These are phyloP conservation scores for Macaria liturata DNA, from an alignment of 2,888 invertebrate species.

Conservation along the genomic window DNA sequence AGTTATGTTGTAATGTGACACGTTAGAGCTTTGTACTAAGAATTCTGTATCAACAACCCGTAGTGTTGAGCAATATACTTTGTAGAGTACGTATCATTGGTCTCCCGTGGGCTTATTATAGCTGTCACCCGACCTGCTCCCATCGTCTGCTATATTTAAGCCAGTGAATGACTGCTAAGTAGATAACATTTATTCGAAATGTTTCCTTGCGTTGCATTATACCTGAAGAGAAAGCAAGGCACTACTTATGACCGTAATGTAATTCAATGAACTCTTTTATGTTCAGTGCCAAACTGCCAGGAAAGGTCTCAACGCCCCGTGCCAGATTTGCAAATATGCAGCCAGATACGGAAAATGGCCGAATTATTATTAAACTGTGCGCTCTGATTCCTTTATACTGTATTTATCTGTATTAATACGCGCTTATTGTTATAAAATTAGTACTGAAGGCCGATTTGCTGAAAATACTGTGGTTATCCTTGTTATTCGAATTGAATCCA, in stretches of 20 bases:
- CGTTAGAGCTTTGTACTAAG: slow-evolving; percentile 13
- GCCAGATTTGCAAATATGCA: slow-evolving; percentile 16
- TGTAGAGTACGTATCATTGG: slow-evolving; percentile 69
- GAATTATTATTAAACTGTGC: not conserved
- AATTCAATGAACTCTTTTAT: slow-evolving; percentile 17
- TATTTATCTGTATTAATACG: too few relatives aligned
- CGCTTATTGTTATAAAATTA: too few relatives aligned
- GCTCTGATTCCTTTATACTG: too few relatives aligned
- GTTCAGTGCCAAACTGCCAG: slow-evolving; percentile 15
- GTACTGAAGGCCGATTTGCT: too few relatives aligned
- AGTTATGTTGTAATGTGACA: slow-evolving; percentile 16
- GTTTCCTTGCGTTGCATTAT: not conserved
- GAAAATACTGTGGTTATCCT: too few relatives aligned
- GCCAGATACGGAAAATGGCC: slow-evolving; percentile 1
- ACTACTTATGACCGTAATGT: slow-evolving; percentile 5
- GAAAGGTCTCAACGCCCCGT: slow-evolving; percentile 7
- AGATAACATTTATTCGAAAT: slow-evolving; percentile 46
- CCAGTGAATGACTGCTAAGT: slow-evolving; percentile 60
- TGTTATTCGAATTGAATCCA: too few relatives aligned
- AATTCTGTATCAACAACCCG: slow-evolving; percentile 70
- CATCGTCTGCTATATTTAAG: slow-evolving; percentile 81
- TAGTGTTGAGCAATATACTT: slow-evolving; percentile 68
- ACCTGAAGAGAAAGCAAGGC: slow-evolving; percentile 10
- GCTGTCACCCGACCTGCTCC: slow-evolving; percentile 81
- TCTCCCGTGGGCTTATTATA: slow-evolving; percentile 81